Percentiles rank a stretch among this genome's conserved stretches.
Evolutionary conservation across 2,797 vertebrate genomes (phyloP).

Genomic region (Threskiornis aethiopicus): DNA sequence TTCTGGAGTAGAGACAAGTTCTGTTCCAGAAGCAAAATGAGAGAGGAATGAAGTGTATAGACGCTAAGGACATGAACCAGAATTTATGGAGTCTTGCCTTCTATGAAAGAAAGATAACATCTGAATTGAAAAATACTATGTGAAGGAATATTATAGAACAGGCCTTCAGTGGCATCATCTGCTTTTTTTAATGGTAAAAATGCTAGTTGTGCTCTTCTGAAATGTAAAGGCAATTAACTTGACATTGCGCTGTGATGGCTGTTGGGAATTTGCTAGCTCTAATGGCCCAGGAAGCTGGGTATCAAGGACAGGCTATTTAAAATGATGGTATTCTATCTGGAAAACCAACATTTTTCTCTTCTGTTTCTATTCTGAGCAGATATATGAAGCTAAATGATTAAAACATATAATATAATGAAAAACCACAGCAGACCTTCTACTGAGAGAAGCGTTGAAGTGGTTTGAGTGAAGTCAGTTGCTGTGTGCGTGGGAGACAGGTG

Average conservation of each 20-base stretch:
- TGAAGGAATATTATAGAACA: neutral
- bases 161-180: neutral
- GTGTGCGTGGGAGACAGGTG: neutral
- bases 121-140: neutral
- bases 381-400: neutral
- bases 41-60: neutral
- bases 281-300: neutral
- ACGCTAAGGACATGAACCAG: neutral
- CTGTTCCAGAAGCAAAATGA: neutral
- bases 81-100: neutral
- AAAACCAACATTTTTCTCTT: neutral
- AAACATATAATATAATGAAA: neutral
- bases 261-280: conserved; percentile 7
- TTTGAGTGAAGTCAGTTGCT: neutral
- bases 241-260: neutral
- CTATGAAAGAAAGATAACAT: neutral
- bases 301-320: conserved; percentile 25
- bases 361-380: conserved; percentile 17
- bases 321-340: neutral
- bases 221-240: conserved; percentile 29
- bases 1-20: neutral
- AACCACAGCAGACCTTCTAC: neutral
- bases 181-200: neutral
- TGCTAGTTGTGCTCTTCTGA: neutral
- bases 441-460: neutral